Percentiles rank a stretch among this genome's conserved stretches.
These are phyloP conservation scores for Drosophila malerkotliana DNA, from an alignment of 1,140 invertebrate species.

Conservation along the genomic window DNA sequence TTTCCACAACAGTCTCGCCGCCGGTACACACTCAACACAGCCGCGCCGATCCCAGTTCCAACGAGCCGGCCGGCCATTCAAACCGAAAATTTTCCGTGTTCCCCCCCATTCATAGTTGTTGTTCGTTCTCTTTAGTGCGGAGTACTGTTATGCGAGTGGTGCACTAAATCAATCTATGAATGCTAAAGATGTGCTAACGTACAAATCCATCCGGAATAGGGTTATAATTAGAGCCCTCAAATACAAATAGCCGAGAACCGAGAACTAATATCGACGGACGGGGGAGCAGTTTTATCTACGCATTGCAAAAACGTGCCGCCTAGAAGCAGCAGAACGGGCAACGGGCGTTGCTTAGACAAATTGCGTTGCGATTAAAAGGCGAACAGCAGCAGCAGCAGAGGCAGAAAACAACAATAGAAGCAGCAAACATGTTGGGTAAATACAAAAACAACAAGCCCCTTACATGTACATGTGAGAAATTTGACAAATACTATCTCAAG, in stretches of 20 bases:
- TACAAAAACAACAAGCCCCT: constrained; percentile 39
- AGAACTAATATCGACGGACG: constrained; percentile 37
- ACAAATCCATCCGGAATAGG: constrained; percentile 55
- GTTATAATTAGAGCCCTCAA: constrained; percentile 57
- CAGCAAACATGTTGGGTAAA: constrained; percentile 78
- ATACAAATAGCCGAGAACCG: constrained; percentile 14
- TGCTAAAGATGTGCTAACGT: constrained; percentile 8
- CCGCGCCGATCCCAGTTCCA: constrained; percentile 4
- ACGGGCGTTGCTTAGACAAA: constrained; percentile 76
- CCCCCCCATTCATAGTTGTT: constrained; percentile 16
- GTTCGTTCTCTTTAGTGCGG: constrained; percentile 11
- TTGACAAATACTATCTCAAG: constrained; percentile 5
- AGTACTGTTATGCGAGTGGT: constrained; percentile 6
- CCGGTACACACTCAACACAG: constrained; percentile 5
- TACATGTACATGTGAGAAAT: constrained; percentile 22
- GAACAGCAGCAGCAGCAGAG: constrained; percentile 22
- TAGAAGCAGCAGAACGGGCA: constrained; percentile 30
- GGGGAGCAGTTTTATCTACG: constrained; percentile 55
- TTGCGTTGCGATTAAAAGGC: constrained; percentile 77
- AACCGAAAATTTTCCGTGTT: constrained; percentile 37
- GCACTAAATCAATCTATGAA: constrained; percentile 5
- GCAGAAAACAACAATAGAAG: constrained; percentile 21
- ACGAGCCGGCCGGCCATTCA: constrained; percentile 18
- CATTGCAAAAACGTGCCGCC: constrained; percentile 71
- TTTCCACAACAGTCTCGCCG: constrained; percentile 43